Base-by-base conservation (phyloP, 2,888 invertebrate genomes). In the Ametastegia equiseti region DNA sequence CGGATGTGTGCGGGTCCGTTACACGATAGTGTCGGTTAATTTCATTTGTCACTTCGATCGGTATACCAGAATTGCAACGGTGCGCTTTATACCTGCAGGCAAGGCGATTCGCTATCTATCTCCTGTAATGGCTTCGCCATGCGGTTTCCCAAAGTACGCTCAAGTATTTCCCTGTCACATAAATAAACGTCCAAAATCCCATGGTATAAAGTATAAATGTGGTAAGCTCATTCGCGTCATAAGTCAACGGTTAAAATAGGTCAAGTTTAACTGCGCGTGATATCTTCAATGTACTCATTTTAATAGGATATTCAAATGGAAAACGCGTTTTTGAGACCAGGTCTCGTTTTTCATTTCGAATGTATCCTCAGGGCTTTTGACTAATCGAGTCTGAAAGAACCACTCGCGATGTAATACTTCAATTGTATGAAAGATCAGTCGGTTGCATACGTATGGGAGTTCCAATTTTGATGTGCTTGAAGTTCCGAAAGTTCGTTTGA, bases 51-150 rank as follows among this genome's bases (percentile, higher is more conserved):
- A 71, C 42, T 45, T 71, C 69, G 27, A 71, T 45, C 30, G 45
- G n/a, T n/a, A n/a, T n/a, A n/a, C n/a, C 39, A 27, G 69, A 71
- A 42, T 1, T 71, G 69, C 45, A 45, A 69, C 42, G 69, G 9
- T 45, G 42, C 69, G 27, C 33, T 27, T 71, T 65, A n/a, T 33
- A 71, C 27, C 45, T 27, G 69, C 33, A 6, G 69, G 42, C 69
- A 71, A 71, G n/a, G 69, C 45, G 42, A 71, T 71, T 71, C 23
- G 15, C 19, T 67, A 67, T 39, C 65, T 67, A n/a, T n/a, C n/a
- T 39, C n/a, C 27, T 60, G 19, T 67, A 67, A 67, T 39, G 65
- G 65, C 65, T 67, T 15, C n/a, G 39, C 65, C 19, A 13, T 67
- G 36, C 39, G 19, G 36, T 67, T 39, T 39, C 36, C 39, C 36